These are phyloP conservation scores for Troides aeacus DNA, from an alignment of 2,888 invertebrate species.

Conservation along the genomic window DNA sequence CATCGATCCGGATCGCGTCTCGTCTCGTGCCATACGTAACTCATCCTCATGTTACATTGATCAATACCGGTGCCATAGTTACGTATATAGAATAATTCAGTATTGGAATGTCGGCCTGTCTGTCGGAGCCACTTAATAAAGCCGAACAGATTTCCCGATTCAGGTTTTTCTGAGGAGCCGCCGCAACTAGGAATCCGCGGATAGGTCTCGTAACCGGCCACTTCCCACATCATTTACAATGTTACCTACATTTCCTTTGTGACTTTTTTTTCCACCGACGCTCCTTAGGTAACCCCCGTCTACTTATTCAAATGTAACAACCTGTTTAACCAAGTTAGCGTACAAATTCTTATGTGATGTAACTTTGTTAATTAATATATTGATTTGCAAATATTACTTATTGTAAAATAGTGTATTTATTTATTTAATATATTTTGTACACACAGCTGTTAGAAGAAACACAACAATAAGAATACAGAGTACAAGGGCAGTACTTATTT, in stretches of 20 bases:
- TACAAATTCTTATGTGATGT: constrained; percentile 8
- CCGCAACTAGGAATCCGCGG: constrained; percentile 15
- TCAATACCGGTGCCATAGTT: constrained; percentile 16
- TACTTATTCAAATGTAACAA: constrained; percentile 13
- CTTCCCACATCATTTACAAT: constrained; percentile 28
- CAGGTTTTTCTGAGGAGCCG: constrained; percentile 30
- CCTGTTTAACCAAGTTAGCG: constrained; percentile 1
- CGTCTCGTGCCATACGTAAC: constrained; percentile 7
- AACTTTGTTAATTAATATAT: constrained; percentile 5
- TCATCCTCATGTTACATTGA: constrained; percentile 28
- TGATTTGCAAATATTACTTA: not conserved
- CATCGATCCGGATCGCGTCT: not conserved
- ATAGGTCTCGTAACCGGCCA: constrained; percentile 21
- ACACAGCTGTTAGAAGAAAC: no score
- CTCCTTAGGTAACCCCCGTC: constrained; percentile 20
- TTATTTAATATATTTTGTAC: no score
- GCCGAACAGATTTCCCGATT: constrained; percentile 35
- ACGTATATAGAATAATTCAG: constrained; percentile 28
- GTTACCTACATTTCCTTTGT: constrained; percentile 30
- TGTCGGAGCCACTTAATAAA: constrained; percentile 31
- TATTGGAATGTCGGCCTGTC: constrained; percentile 33
- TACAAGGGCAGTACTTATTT: no score
- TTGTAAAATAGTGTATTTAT: no score
- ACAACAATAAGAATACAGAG: no score
- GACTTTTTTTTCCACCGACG: constrained; percentile 10